Evolutionary conservation across 2,888 invertebrate species (phyloP), one percentile per base, ranked within the genome.

Genomic region (Gryllus longicercus): DNA sequence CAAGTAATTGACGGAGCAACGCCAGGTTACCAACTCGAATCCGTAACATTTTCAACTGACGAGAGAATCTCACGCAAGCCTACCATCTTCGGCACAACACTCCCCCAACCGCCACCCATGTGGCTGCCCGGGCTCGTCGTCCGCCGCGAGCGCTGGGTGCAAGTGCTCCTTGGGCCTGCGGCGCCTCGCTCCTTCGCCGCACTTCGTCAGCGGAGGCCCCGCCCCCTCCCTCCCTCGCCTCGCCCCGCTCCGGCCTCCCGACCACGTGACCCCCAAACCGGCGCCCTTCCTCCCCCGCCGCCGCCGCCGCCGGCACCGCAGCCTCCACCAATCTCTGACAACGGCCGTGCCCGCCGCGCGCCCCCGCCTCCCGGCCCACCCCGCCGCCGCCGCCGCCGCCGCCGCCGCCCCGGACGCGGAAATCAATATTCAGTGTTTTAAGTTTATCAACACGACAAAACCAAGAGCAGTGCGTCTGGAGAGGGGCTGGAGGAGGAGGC

Each of bases 341-440:
- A 38, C 38, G 38, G 4, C 63, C 0, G 8, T 8, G 4, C n/a
- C 63, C 63, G 12, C 63, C n/a, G 12, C 63, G 63, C n/a, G 12
- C 16, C 63, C n/a, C 63, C 14, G 3, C 63, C 4, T 5, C 63
- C 63, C 38, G 16, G 5, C 14, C 18, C 63, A 0, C 10, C 5
- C 0, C 38, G 5, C 8, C 5, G 8, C 2, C 25, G 25, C 2
- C 25, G 25, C 12, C 12, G 18, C 12, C 51, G 14, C 51, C 12
- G 18, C 16, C 63, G 63, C 63, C 63, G 4, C n/a, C 63, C 8
- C 63, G n/a, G 63, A 63, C 63, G 14, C 63, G 63, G 63, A 63
- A 63, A 63, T 63, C 63, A 63, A 63, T 63, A 63, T 63, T 63
- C 63, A n/a, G 63, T 63, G 63, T 63, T 63, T 63, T 63, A 63